Conservation (phyloP, 2,888 invertebrate genomes). For the Cheilosia soror region DNA sequence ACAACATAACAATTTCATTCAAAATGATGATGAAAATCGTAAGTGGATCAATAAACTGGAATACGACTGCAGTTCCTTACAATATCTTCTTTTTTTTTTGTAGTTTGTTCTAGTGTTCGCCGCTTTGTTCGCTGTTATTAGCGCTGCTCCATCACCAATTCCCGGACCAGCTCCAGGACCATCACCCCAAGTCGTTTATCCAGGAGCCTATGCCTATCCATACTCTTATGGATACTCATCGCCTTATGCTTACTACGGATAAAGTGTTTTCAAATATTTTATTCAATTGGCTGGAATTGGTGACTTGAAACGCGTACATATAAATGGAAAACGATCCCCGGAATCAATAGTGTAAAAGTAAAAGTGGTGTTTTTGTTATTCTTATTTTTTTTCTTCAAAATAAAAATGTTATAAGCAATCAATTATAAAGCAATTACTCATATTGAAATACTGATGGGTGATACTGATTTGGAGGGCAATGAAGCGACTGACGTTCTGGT, state of each 20-base stretch:
- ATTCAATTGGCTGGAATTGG: background rate
- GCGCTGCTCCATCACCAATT: slow-evolving; percentile 76
- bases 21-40: slow-evolving; percentile 59
- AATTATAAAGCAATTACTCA: no score
- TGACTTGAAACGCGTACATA: background rate
- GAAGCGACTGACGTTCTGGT: no score
- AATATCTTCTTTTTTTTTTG: background rate
- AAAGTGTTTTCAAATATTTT: slow-evolving; percentile 42
- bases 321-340: background rate
- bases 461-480: no score
- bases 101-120: slow-evolving; percentile 76
- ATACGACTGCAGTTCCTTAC: background rate
- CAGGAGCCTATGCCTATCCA: slow-evolving; percentile 44
- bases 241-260: slow-evolving; percentile 79
- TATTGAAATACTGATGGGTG: no score
- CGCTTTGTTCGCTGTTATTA: slow-evolving; percentile 74
- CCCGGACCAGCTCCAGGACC: slow-evolving; percentile 78
- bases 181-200: slow-evolving; percentile 77
- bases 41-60: background rate
- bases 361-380: background rate
- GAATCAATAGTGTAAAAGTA: background rate
- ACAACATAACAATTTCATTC: background rate
- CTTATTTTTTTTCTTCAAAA: no score
- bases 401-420: no score
- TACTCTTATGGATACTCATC: slow-evolving; percentile 76